These are phyloP conservation scores for Nymphicus hollandicus DNA, from an alignment of 2,113 vertebrate species.

Conservation along the genomic window DNA sequence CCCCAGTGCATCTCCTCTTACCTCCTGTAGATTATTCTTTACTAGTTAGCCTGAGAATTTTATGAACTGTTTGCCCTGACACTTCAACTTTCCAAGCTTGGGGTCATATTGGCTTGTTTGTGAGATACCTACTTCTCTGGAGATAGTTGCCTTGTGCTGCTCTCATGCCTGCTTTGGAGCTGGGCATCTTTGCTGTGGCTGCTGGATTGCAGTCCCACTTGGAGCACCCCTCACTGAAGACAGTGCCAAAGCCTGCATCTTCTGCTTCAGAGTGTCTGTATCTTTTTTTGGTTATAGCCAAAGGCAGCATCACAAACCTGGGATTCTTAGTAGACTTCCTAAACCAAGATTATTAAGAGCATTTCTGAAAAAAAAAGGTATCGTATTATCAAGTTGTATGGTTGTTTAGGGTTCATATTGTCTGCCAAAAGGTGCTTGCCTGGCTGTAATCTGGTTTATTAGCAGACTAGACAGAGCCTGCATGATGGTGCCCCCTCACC, in stretches of 20 bases:
- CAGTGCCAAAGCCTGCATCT: fast-evolving
- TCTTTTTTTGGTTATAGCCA: neutral
- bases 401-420: neutral
- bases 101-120: neutral
- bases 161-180: neutral
- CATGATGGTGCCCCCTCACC: neutral
- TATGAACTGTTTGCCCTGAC: neutral
- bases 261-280: neutral
- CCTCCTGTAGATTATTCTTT: neutral
- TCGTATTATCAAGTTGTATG: neutral
- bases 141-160: neutral
- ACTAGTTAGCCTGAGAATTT: neutral
- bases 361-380: neutral
- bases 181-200: neutral
- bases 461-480: neutral
- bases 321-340: neutral
- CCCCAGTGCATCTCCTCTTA: neutral
- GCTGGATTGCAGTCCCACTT: fast-evolving
- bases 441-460: neutral
- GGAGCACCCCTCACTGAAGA: fast-evolving
- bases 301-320: neutral
- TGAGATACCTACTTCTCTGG: neutral
- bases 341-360: neutral
- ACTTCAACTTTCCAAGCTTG: neutral
- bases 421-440: neutral